Conservation (phyloP, 1,140 invertebrate genomes). For the Elysia chlorotica region DNA sequence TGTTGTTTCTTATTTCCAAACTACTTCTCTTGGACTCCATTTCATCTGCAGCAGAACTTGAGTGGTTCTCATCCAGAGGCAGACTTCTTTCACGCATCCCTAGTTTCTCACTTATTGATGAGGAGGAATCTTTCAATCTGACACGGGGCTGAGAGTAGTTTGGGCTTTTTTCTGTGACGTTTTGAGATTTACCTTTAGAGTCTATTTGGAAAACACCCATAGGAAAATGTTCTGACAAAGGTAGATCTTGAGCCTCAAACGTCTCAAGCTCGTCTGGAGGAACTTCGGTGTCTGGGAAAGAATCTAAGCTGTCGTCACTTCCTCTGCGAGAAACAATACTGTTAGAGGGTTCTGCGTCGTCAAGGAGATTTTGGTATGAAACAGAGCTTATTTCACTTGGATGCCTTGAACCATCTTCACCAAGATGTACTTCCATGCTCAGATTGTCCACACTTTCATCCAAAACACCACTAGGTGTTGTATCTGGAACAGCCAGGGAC, state of each 20-base stretch:
- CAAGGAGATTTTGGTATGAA: constrained; percentile 55
- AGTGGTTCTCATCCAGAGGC: not conserved
- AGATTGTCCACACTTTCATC: constrained; percentile 47
- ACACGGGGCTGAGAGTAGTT: constrained; percentile 8
- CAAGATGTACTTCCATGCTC: constrained; percentile 56
- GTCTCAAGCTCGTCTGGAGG: constrained; percentile 36
- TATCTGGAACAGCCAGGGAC: constrained; percentile 25
- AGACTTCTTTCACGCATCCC: constrained; percentile 10
- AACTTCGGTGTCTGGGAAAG: constrained; percentile 46
- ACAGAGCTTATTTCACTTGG: constrained; percentile 58
- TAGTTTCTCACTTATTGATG: not conserved
- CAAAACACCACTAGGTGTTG: constrained; percentile 29
- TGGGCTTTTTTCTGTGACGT: too few relatives aligned
- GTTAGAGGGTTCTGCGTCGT: constrained; percentile 43
- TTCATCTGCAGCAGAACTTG: constrained; percentile 20
- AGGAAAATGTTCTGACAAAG: constrained; percentile 37
- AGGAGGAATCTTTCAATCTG: constrained; percentile 10
- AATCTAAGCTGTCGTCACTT: constrained; percentile 55
- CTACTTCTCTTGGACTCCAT: constrained; percentile 50
- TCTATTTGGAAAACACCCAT: constrained; percentile 28
- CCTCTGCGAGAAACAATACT: constrained; percentile 43
- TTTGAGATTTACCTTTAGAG: too few relatives aligned
- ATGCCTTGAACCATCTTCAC: constrained; percentile 53
- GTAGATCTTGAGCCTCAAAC: constrained; percentile 38
- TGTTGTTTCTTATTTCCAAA: constrained; percentile 60